phyloP scores from a whole-genome alignment of 2,113 vertebrate species.

The Pogonocichla stellata region DNA sequence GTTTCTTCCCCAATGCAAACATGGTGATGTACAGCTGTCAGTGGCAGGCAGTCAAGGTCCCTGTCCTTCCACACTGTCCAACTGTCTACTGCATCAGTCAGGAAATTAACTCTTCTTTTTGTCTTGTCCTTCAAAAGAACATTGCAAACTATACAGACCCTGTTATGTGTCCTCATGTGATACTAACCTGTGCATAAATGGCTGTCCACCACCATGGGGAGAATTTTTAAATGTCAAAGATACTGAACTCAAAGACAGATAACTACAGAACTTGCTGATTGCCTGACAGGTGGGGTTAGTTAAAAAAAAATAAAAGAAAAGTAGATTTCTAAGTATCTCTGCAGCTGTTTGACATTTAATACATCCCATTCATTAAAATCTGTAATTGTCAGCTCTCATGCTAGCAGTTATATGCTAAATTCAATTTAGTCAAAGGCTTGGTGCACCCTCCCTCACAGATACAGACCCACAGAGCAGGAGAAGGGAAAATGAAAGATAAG shows the following conservation, averaged over 20 bases:
- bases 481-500: not conserved
- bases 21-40: not conserved
- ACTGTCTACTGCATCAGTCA: not conserved
- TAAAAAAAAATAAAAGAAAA: not conserved
- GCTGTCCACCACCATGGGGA: not conserved
- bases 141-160: not conserved
- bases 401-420: not conserved
- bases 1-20: not conserved
- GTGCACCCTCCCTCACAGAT: not conserved
- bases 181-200: not conserved
- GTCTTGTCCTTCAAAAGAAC: not conserved
- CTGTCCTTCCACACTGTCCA: not conserved
- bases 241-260: not conserved
- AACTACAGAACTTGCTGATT: not conserved
- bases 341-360: slow-evolving; percentile 8
- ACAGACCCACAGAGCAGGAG: not conserved
- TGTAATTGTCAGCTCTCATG: not conserved
- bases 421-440: not conserved
- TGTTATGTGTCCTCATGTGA: not conserved
- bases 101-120: not conserved
- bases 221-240: not conserved
- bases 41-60: not conserved
- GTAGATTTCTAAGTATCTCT: not conserved
- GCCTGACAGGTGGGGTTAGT: not conserved
- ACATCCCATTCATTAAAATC: not conserved